phyloP scores from a whole-genome alignment of 2,797 vertebrate species.

The Garrulus glandarius region DNA sequence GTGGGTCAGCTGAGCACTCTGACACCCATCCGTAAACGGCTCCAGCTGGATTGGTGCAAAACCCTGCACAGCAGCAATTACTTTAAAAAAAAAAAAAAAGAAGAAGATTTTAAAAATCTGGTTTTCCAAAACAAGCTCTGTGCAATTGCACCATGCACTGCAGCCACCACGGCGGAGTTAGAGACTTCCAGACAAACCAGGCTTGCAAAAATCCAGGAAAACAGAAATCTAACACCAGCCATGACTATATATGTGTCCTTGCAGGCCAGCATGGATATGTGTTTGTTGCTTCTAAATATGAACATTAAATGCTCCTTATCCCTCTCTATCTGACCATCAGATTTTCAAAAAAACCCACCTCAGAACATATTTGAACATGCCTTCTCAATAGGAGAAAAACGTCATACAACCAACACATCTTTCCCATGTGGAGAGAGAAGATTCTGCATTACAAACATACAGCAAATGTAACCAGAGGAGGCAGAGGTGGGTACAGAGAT shows the following conservation, averaged over 20 bases:
- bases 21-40: not conserved
- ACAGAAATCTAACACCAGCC: not conserved
- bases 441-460: not conserved
- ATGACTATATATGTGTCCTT: not conserved
- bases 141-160: not conserved
- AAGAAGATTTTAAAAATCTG: accelerated
- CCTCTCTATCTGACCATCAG: not conserved
- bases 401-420: not conserved
- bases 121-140: not conserved
- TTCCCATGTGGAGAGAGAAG: not conserved
- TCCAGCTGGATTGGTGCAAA: not conserved
- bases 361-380: conserved; percentile 8
- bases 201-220: not conserved
- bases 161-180: not conserved
- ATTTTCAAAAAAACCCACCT: not conserved
- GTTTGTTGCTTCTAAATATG: not conserved
- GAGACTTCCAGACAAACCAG: not conserved
- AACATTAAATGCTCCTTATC: not conserved
- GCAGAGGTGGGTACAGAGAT: not conserved
- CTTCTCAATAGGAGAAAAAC: not conserved
- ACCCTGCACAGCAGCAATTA: not conserved
- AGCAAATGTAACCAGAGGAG: not conserved
- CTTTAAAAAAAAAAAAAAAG: not conserved
- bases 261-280: not conserved
- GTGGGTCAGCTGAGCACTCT: not conserved